Evolutionary conservation across 2,888 invertebrate species (phyloP).

Genomic region (Nowickia ferox): DNA sequence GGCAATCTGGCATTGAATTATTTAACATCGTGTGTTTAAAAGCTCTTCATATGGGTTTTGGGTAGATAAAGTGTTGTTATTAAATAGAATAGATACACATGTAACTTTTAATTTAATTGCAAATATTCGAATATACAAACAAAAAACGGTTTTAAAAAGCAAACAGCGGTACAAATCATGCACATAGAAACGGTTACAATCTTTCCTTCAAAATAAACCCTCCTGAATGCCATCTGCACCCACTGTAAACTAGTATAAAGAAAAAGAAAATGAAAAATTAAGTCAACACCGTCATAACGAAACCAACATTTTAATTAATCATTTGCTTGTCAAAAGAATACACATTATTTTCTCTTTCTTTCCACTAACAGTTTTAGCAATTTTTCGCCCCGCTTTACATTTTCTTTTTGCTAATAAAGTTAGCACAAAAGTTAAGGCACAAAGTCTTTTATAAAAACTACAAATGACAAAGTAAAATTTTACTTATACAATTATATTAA

Average conservation of each 20-base stretch:
- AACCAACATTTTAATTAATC: conserved; percentile 67
- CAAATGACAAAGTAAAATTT: conserved; percentile 39
- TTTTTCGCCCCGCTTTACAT: background rate
- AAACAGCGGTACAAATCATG: too few species aligned
- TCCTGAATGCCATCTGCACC: background rate
- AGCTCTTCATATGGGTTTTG: too few species aligned
- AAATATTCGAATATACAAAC: too few species aligned
- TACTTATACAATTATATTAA: conserved; percentile 19
- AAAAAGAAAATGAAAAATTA: background rate
- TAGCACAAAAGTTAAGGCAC: conserved; percentile 1
- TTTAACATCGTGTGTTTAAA: too few species aligned
- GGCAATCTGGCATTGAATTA: too few species aligned
- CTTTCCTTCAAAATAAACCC: too few species aligned
- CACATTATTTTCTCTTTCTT: conserved; percentile 18
- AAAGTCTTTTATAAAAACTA: background rate
- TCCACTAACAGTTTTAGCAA: background rate
- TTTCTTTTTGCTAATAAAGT: conserved; percentile 11
- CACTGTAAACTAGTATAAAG: background rate
- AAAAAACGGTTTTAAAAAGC: too few species aligned
- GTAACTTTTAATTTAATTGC: too few species aligned
- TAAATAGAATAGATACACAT: too few species aligned
- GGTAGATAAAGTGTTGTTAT: too few species aligned
- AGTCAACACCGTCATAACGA: conserved; percentile 57
- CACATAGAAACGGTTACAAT: too few species aligned
- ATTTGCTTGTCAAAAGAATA: conserved; percentile 63